Evolutionary conservation across 2,797 vertebrate genomes (phyloP), one percentile per base, ranked within the genome.

Genomic region (Typhlichthys eigenmanni): DNA sequence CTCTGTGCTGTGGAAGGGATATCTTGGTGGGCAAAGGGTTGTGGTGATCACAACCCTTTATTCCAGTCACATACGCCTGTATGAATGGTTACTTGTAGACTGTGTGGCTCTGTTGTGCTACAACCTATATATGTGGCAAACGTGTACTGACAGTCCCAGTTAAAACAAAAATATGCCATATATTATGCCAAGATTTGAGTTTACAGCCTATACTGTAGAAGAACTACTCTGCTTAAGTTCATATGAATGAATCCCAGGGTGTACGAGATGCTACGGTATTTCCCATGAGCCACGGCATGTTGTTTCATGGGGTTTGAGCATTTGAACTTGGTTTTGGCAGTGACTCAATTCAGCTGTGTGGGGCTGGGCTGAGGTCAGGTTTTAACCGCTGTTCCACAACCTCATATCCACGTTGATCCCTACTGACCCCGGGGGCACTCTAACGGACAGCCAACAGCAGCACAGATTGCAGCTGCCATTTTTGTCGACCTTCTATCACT

Each of bases 311-410:
- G 68, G 70, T 73, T 62, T 55, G 54, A 78, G 60, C 48, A 66
- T 53, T 79, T 51, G 64, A 62, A 71, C 60, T 69, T 58, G 71
- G 64, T 68, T 78, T 76, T 80, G 81, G 79, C 63, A 75, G 66
- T 2, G 1, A 16, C 7, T 54, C 56, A 49, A 51, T 67, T 87
- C 81, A 85, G 76, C 81, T 83, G 82, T 73, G 81, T 54, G 60
- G 50, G 60, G 55, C 60, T 71, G 75, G 69, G 73, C 76, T 58
- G 68, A 80, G 54, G 68, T 82, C 62, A 59, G 16, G 3, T 72
- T 70, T 51, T 51, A 60, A 81, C 81, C 74, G 19, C 74, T 32
- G 70, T 75, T 64, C 78, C 78, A 69, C 65, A 55, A 54, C 69
- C 54, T 32, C 45, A 47, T 29, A 32, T 34, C 53, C 53, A 55